phyloP scores from a whole-genome alignment of 2,797 vertebrate species.

The Sebastes glaucus region DNA sequence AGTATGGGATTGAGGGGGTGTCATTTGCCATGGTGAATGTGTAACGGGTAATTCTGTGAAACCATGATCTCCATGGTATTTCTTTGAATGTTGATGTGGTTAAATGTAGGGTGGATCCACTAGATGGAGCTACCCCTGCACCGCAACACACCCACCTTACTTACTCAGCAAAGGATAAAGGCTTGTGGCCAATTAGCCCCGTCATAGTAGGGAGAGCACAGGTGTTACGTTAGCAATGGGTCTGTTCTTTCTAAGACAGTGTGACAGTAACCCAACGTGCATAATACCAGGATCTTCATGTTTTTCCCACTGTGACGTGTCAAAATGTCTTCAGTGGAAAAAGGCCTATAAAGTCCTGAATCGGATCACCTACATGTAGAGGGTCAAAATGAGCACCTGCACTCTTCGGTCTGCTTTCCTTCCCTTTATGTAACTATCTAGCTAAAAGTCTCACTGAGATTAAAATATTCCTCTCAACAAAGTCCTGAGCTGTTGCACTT shows the following conservation, averaged over 20 bases:
- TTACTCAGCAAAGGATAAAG: neutral
- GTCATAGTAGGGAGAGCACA: neutral
- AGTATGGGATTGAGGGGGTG: no score
- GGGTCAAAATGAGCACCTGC: neutral
- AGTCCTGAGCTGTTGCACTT: neutral
- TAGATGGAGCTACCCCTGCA: conserved; percentile 54
- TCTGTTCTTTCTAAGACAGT: neutral
- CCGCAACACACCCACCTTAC: neutral
- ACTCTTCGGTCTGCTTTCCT: neutral
- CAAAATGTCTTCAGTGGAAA: neutral
- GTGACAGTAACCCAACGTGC: neutral
- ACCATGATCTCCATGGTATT: neutral
- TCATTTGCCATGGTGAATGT: neutral
- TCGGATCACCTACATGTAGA: neutral
- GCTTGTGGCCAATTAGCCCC: conserved; percentile 5
- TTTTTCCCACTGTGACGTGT: neutral
- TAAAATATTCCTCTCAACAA: neutral
- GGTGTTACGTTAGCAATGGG: neutral
- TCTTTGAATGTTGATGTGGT: neutral
- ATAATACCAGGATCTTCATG: neutral
- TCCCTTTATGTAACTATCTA: neutral
- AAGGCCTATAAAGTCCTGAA: neutral
- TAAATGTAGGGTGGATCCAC: conserved; percentile 27
- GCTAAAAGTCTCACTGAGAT: neutral
- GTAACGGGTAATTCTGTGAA: neutral